These are phyloP conservation scores for Rhorus exstirpatorius DNA, from an alignment of 2,888 invertebrate species.

Conservation along the genomic window DNA sequence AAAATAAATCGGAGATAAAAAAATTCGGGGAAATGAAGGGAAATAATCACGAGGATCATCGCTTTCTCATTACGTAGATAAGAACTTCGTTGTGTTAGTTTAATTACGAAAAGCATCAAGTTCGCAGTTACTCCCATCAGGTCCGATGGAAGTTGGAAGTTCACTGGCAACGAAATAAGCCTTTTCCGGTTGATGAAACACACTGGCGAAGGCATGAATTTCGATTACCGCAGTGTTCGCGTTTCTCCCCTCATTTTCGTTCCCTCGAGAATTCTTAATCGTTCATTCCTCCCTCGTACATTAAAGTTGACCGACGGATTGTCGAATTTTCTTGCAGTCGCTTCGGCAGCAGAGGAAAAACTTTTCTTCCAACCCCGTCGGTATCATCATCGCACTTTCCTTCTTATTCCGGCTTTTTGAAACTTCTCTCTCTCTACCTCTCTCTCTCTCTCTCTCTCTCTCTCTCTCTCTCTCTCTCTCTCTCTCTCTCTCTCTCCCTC, in stretches of 20 bases:
- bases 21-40: constrained; percentile 3
- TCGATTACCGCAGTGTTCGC: neutral
- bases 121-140: constrained; percentile 24
- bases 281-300: neutral
- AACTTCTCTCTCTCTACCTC: no score
- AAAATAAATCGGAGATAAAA: neutral
- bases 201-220: constrained; percentile 29
- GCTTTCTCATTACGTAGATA: constrained; percentile 18
- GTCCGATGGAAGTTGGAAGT: constrained; percentile 28
- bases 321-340: constrained; percentile 1
- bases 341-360: neutral
- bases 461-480: neutral
- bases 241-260: constrained; percentile 6
- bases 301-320: constrained; percentile 8
- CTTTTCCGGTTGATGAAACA: constrained; percentile 32
- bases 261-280: constrained; percentile 7
- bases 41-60: constrained; percentile 11
- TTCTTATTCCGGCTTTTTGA: neutral
- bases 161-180: constrained; percentile 25
- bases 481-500: no score
- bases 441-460: neutral
- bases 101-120: constrained; percentile 42
- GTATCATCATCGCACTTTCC: neutral
- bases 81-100: constrained; percentile 32
- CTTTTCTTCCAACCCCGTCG: neutral